Base-by-base conservation (phyloP, 2,888 invertebrate genomes). In the Cryptosula pallasiana region DNA sequence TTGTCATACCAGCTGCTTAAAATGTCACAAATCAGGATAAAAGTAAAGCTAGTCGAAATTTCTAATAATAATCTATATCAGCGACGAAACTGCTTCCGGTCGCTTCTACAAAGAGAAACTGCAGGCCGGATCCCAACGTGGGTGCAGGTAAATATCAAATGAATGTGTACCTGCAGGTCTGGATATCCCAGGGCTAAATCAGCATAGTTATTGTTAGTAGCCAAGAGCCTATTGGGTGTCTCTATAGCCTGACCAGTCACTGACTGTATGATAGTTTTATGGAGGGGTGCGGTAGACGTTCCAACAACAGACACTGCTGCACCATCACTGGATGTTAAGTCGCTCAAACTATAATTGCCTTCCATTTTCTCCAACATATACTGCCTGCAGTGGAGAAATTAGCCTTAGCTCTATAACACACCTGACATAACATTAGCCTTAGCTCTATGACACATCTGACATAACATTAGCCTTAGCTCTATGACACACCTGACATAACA, bases 141-240 rank as follows among this genome's bases (percentile, higher is more conserved):
- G n/a, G n/a, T n/a, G n/a, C n/a, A n/a, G n/a, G n/a, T n/a, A n/a
- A n/a, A n/a, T n/a, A n/a, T n/a, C n/a, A 20, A 45, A 13, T 13
- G 45, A 13, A 16, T 5, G 25, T 74, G 20, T 36, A 73, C 78
- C 71, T 57, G 29, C 34, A 77, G 72, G 29, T 87, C 87, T 9
- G 88, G 88, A 75, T 88, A 87, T 25, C 88, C 88, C 2, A 86
- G 80, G 34, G 84, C 80, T 16, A 88, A 75, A 23, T 82, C 82
- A 20, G 86, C 87, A 75, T 85, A 87, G 0, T 82, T 80, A 45
- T 81, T 79, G 23, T 83, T 81, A 13, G 84, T 83, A 1, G 83
- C 80, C 0, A 87, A 69, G 1, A 88, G 74, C 75, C 88, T 81
- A 75, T 87, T 88, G 0, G 88, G 86, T 32, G 85, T 82, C 63